phyloP scores from a whole-genome alignment of 2,888 invertebrate genomes.

The Deroplatys truncata region DNA sequence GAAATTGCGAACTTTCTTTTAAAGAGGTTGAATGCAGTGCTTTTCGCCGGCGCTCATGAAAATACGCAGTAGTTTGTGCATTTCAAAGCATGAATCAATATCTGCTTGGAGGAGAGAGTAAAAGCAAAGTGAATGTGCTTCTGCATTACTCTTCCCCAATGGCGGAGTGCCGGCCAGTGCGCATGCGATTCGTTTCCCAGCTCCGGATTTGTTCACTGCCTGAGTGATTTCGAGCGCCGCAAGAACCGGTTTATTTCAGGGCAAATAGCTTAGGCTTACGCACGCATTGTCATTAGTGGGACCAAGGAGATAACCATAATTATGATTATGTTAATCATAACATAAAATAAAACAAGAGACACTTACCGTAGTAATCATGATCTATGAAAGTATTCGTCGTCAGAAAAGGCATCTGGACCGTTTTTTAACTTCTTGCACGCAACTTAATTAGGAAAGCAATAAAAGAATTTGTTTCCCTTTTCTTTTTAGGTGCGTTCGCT shows the following conservation, averaged over 20 bases:
- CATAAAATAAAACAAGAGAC: neutral
- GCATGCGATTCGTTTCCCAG: neutral
- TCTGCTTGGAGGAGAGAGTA: neutral
- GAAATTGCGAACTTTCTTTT: too few relatives aligned
- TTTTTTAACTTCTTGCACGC: too few relatives aligned
- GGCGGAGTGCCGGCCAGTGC: neutral
- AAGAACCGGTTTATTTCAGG: neutral
- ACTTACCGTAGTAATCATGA: neutral
- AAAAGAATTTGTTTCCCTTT: too few relatives aligned
- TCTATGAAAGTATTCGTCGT: neutral
- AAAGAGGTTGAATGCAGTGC: neutral
- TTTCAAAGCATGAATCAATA: neutral
- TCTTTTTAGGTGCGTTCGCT: too few relatives aligned
- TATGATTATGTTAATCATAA: neutral
- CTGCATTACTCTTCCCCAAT: neutral
- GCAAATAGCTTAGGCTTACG: neutral
- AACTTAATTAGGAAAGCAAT: too few relatives aligned
- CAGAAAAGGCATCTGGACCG: too few relatives aligned
- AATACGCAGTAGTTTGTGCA: neutral
- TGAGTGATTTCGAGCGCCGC: neutral
- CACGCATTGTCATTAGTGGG: neutral
- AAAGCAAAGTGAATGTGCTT: neutral
- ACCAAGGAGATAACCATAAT: neutral
- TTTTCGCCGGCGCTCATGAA: neutral
- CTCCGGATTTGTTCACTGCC: neutral